These are phyloP conservation scores for Paedocypris sp. DNA, from an alignment of 2,113 vertebrate genomes.

Conservation along the genomic window DNA sequence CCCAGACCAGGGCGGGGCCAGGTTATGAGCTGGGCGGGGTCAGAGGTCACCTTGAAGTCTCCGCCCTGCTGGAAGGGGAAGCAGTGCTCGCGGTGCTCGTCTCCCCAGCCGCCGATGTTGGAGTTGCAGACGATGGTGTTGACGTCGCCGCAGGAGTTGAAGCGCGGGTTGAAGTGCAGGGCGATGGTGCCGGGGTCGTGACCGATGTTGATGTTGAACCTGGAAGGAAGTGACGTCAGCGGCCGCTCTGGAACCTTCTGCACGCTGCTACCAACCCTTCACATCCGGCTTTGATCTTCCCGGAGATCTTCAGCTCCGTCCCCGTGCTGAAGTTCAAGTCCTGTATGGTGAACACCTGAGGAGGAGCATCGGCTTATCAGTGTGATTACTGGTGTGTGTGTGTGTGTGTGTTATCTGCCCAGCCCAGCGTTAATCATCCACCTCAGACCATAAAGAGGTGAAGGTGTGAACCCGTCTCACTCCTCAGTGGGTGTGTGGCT, in stretches of 20 bases:
- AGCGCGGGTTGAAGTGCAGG: constrained; percentile 62
- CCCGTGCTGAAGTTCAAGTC: constrained; percentile 59
- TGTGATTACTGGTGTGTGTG: neutral
- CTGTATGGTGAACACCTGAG: constrained; percentile 42
- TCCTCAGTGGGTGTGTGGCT: too few relatives aligned
- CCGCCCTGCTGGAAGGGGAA: constrained; percentile 53
- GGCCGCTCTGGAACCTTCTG: neutral
- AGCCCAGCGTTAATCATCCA: constrained; percentile 34
- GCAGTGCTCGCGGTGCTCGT: constrained; percentile 14
- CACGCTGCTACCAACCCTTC: constrained; percentile 26
- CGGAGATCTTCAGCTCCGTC: constrained; percentile 53
- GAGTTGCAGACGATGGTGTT: constrained; percentile 53
- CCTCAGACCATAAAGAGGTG: neutral
- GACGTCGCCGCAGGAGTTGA: constrained; percentile 2
- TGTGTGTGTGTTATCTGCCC: constrained; percentile 18
- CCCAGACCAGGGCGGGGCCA: too few relatives aligned
- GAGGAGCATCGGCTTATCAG: too few relatives aligned
- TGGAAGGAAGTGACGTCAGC: constrained; percentile 7
- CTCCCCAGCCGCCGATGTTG: constrained; percentile 44
- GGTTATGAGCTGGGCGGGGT: neutral
- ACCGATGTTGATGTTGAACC: constrained; percentile 60
- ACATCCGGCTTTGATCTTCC: constrained; percentile 35
- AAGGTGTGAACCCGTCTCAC: constrained; percentile 3
- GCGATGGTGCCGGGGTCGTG: constrained; percentile 47
- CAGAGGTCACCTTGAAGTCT: constrained; percentile 54